Evolutionary conservation across 2,113 vertebrate genomes (phyloP).

Genomic region (Odocoileus hemionus): DNA sequence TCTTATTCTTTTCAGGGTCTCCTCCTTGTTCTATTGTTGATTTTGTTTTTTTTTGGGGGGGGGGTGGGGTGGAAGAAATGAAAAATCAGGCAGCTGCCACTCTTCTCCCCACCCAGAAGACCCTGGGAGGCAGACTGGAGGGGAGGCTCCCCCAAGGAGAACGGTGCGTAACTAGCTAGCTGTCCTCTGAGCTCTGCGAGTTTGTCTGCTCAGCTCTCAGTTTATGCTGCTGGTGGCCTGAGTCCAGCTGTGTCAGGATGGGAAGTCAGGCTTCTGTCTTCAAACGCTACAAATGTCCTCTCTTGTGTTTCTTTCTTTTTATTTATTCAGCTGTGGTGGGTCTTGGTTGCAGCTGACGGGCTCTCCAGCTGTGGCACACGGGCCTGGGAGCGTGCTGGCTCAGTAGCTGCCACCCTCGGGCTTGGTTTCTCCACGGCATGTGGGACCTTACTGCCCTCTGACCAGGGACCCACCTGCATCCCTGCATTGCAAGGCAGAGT

Average conservation of each 20-base stretch:
- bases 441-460: background rate
- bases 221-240: background rate
- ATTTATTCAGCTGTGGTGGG: background rate
- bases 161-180: background rate
- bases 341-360: background rate
- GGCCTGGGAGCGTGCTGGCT: background rate
- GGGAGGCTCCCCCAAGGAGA: background rate
- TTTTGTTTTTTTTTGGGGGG: background rate
- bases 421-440: background rate
- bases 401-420: background rate
- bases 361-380: background rate
- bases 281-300: background rate
- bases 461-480: background rate
- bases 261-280: background rate
- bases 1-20: background rate
- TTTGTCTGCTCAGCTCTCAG: background rate
- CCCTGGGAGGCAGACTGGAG: background rate
- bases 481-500: background rate
- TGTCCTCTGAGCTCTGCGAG: background rate
- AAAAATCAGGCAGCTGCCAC: background rate
- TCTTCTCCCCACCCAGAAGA: background rate
- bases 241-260: background rate
- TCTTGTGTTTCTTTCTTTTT: background rate
- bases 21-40: background rate
- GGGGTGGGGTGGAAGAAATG: background rate